phyloP scores from a whole-genome alignment of 2,888 invertebrate genomes.

The Euclidia mi region DNA sequence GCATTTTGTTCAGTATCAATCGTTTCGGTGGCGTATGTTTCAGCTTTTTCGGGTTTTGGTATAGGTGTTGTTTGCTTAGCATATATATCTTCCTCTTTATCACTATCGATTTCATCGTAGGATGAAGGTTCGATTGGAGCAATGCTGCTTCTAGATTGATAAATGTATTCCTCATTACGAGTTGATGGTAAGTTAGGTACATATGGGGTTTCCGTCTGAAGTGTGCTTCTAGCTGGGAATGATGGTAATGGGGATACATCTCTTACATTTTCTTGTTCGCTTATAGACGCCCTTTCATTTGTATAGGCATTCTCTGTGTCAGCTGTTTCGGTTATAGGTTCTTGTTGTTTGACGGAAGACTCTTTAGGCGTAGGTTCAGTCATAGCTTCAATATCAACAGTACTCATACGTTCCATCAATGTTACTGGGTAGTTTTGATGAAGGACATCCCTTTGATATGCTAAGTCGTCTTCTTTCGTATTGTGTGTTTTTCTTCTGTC shows the following conservation, averaged over 20 bases:
- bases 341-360: slow-evolving; percentile 63
- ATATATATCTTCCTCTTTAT: slow-evolving; percentile 68
- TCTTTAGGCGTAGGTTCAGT: slow-evolving; percentile 77
- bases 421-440: slow-evolving; percentile 92
- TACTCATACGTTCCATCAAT: slow-evolving; percentile 84
- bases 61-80: slow-evolving; percentile 67
- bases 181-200: slow-evolving; percentile 65
- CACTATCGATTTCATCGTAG: slow-evolving; percentile 64
- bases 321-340: slow-evolving; percentile 64
- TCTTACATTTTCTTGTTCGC: slow-evolving; percentile 66
- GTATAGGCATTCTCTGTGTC: slow-evolving; percentile 85
- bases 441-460: slow-evolving; percentile 91
- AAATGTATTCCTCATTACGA: slow-evolving; percentile 68
- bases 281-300: slow-evolving; percentile 76
- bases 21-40: slow-evolving; percentile 67
- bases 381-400: slow-evolving; percentile 84
- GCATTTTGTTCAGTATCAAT: slow-evolving; percentile 68
- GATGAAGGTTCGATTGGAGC: slow-evolving; percentile 67
- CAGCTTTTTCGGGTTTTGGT: slow-evolving; percentile 58
- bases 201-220: slow-evolving; percentile 70
- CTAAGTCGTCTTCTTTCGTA: slow-evolving; percentile 82
- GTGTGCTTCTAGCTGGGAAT: slow-evolving; percentile 63
- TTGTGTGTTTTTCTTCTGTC: slow-evolving; percentile 68
- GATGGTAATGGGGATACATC: slow-evolving; percentile 60
- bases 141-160: slow-evolving; percentile 69